Evolutionary conservation across 2,797 vertebrate genomes (phyloP).

Genomic region (Oreonectes daqikongensis): DNA sequence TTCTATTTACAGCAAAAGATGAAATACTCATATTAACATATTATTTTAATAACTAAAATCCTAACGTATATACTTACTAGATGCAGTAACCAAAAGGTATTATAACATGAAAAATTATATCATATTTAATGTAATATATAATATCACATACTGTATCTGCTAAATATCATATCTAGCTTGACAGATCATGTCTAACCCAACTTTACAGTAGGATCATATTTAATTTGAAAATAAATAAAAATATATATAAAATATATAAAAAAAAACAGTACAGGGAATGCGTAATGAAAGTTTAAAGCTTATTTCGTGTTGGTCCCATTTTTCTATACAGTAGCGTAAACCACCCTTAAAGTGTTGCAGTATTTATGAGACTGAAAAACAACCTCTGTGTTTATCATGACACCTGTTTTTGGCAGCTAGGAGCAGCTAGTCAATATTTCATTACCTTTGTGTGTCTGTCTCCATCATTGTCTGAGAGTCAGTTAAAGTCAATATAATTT

Average conservation of each 20-base stretch:
- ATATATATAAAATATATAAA: neutral
- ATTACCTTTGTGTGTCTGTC: slow-evolving; percentile 22
- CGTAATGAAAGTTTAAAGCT: neutral
- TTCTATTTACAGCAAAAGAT: neutral
- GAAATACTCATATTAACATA: too few relatives aligned
- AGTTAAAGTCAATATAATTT: slow-evolving; percentile 16
- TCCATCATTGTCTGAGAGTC: slow-evolving; percentile 7
- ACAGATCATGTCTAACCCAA: too few relatives aligned
- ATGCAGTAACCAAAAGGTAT: neutral
- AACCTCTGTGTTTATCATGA: slow-evolving; percentile 14
- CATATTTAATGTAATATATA: too few relatives aligned
- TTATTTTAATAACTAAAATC: neutral
- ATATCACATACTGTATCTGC: too few relatives aligned
- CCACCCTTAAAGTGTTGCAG: neutral
- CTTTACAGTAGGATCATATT: too few relatives aligned
- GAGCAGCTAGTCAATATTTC: slow-evolving; percentile 25
- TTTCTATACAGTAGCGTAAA: neutral
- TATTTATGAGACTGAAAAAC: slow-evolving; percentile 19
- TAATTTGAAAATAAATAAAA: neutral
- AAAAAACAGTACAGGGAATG: neutral
- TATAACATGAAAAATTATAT: too few relatives aligned
- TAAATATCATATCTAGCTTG: too few relatives aligned
- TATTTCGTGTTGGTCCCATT: neutral
- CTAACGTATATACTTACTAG: neutral
- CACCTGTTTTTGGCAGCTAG: slow-evolving; percentile 12